phyloP scores from a whole-genome alignment of 2,113 vertebrate genomes.

The Nothoprocta perdicaria region DNA sequence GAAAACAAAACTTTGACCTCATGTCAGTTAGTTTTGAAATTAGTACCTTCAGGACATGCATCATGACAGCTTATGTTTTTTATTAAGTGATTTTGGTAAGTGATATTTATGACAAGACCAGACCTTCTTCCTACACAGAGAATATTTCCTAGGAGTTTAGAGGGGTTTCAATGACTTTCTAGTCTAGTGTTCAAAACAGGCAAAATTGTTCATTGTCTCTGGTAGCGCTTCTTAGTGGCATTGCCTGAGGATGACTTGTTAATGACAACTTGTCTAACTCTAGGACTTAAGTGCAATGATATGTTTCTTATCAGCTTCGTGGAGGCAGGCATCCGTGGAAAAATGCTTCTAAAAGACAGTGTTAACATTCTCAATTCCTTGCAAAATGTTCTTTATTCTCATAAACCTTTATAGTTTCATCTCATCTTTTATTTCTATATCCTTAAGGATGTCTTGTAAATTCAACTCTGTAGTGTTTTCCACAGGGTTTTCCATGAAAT shows the following conservation, averaged over 20 bases:
- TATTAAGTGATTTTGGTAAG: neutral
- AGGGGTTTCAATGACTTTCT: neutral
- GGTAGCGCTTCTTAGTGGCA: slow-evolving; percentile 19
- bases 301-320: neutral
- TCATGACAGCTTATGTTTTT: neutral
- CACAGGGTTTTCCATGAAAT: neutral
- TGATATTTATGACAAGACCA: neutral
- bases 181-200: neutral
- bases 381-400: neutral
- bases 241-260: slow-evolving; percentile 19
- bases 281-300: neutral
- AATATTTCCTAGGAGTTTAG: neutral
- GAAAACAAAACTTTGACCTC: neutral
- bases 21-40: neutral
- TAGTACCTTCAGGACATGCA: neutral
- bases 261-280: slow-evolving; percentile 14
- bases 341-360: slow-evolving; percentile 17
- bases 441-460: neutral
- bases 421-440: neutral
- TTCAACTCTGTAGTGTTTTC: neutral
- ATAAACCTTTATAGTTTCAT: neutral
- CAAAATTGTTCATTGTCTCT: neutral
- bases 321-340: neutral
- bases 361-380: neutral
- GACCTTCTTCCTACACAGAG: neutral